These are phyloP conservation scores for Cartodere bifasciata DNA, from an alignment of 2,888 invertebrate genomes.

Conservation along the genomic window DNA sequence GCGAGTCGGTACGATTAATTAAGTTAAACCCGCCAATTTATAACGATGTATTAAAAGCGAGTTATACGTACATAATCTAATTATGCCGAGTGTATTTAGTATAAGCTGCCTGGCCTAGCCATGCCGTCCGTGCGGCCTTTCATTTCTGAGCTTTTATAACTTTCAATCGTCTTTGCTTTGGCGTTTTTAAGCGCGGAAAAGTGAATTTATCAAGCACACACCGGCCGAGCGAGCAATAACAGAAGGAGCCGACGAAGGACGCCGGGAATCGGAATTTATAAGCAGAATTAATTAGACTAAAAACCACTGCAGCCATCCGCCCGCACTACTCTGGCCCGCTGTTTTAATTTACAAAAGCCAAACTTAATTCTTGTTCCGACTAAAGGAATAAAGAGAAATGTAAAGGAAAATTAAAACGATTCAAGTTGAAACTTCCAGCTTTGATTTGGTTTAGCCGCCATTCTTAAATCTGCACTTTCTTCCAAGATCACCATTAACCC, in stretches of 20 bases:
- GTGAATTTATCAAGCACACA: constrained; percentile 37
- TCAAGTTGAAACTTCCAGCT: constrained; percentile 31
- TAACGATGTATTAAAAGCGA: constrained; percentile 34
- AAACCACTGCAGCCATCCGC: constrained; percentile 37
- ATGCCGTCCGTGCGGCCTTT: constrained; percentile 26
- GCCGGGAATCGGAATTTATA: constrained; percentile 39
- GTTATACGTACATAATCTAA: constrained; percentile 36
- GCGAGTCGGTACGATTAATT: no score
- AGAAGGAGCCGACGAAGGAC: constrained; percentile 17
- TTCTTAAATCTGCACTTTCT: constrained; percentile 23
- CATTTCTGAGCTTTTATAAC: constrained; percentile 37
- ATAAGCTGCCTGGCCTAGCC: constrained; percentile 24
- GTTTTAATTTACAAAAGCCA: constrained; percentile 43
- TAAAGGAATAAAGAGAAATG: constrained; percentile 41
- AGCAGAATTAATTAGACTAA: constrained; percentile 42
- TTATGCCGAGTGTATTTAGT: constrained; percentile 34
- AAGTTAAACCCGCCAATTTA: constrained; percentile 28
- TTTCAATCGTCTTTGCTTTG: constrained; percentile 37
- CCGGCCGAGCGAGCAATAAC: constrained; percentile 36
- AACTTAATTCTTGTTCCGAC: constrained; percentile 42
- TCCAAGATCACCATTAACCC: not conserved
- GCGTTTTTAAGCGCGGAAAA: constrained; percentile 35
- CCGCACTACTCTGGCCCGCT: constrained; percentile 32
- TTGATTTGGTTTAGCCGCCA: constrained; percentile 36
- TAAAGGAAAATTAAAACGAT: constrained; percentile 42